These are phyloP conservation scores for Dasypus novemcinctus DNA, from an alignment of 2,113 vertebrate species.

Conservation along the genomic window DNA sequence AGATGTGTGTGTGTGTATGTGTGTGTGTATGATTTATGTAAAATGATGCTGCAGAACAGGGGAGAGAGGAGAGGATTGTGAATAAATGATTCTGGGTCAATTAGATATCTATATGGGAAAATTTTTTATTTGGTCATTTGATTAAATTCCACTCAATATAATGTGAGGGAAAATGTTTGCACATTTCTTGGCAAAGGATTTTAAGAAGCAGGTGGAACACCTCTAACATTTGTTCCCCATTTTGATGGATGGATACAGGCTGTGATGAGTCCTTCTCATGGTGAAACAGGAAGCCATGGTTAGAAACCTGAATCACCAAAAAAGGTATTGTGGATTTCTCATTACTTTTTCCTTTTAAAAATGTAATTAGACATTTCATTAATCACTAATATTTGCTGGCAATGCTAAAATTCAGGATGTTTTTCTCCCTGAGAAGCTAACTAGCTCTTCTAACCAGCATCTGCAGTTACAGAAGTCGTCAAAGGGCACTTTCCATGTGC, in stretches of 20 bases:
- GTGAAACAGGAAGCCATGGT: background rate
- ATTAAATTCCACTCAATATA: background rate
- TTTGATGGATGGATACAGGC: background rate
- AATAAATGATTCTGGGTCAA: background rate
- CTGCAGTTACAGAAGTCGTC: background rate
- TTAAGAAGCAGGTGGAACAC: background rate
- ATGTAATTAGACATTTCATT: slow-evolving; percentile 19
- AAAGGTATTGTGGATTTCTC: background rate
- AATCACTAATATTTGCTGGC: background rate
- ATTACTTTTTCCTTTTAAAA: background rate
- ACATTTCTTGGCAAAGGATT: background rate
- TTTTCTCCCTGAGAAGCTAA: slow-evolving; percentile 28
- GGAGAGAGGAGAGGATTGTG: background rate
- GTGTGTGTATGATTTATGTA: too few species aligned
- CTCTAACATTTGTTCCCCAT: background rate
- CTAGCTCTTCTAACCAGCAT: background rate
- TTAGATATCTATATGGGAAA: too few species aligned
- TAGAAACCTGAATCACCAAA: slow-evolving; percentile 25
- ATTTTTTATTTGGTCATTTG: background rate
- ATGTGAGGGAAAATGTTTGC: background rate
- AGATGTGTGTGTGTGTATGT: too few species aligned
- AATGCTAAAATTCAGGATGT: slow-evolving; percentile 35
- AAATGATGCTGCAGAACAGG: too few species aligned
- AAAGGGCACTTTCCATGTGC: background rate
- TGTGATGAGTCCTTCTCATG: background rate